Base-by-base conservation (phyloP, 1,140 invertebrate genomes). In the Ooceraea biroi region DNA sequence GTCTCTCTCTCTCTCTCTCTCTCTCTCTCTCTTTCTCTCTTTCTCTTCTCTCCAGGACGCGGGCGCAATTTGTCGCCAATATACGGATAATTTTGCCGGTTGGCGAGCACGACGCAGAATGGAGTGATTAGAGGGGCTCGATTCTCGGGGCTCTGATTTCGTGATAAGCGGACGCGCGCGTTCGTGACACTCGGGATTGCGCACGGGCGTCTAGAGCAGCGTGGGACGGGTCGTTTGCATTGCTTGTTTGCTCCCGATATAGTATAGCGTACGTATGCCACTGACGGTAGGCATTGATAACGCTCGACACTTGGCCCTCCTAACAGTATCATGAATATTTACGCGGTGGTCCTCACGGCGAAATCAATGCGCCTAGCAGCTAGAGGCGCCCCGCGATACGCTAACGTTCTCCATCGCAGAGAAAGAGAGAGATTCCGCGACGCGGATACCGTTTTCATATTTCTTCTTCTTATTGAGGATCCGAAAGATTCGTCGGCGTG, bases 241-340 rank as follows among this genome's bases (percentile, higher is more conserved):
- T 69, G 83, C 78, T 72, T 85, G 83, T 83, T 88, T 85, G 73
- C 48, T 52, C 55, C 82, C 68, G 68, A 63, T 73, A 82, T 52
- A 83, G 58, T 68, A 36, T 36, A 36, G 46, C 19, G 25, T 25
- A 68, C 82, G 50, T 48, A 73, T 84, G 52, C n/a, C n/a, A 72
- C 68, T 58, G 60, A 60, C 61, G 58, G 14, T 71, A 52, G 58
- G 77, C 65, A 66, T 41, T 74, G 66, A 91, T 84, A 36, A 36
- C 36, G 88, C 82, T 85, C 57, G 74, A 27, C 72, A 82, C 82
- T 91, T 88, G 89, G 92, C 90, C 91, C 90, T 90, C 82, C 89
- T 86, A 90, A 91, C 89, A 87, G 89, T 90, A 85, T 86, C 90
- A 93, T 93, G 92, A 93, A 93, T 93, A 93, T 93, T 93, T 92